Evolutionary conservation across 2,797 vertebrate species (phyloP).

Genomic region (Tarsius wallacei): DNA sequence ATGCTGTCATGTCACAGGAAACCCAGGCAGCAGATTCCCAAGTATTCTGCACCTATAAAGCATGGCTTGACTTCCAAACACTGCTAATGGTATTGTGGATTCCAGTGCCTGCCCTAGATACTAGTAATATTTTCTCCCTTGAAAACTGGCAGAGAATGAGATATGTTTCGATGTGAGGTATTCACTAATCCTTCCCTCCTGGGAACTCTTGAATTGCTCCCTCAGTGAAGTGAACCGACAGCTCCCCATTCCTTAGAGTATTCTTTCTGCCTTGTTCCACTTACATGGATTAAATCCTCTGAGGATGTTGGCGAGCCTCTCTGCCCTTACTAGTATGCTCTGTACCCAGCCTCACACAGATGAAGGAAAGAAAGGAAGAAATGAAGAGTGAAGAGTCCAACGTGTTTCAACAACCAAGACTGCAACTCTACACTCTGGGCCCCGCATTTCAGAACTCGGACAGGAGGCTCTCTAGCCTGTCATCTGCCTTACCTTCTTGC

Average conservation of each 20-base stretch:
- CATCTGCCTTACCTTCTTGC: slow-evolving; percentile 94
- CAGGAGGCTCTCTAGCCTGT: neutral
- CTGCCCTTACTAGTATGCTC: neutral
- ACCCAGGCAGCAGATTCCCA: neutral
- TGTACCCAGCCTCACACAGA: neutral
- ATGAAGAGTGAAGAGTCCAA: neutral
- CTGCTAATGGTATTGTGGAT: neutral
- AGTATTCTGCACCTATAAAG: neutral
- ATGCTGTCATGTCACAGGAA: neutral
- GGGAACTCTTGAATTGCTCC: neutral
- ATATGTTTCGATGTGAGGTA: neutral
- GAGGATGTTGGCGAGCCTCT: slow-evolving; percentile 12
- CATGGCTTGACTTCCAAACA: neutral
- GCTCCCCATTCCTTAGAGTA: neutral
- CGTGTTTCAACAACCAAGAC: neutral
- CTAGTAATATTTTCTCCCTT: neutral
- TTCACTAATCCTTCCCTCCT: neutral
- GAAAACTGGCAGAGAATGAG: neutral
- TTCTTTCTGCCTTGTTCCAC: neutral
- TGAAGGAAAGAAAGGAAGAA: too few species aligned
- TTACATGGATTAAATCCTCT: neutral
- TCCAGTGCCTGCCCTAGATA: neutral
- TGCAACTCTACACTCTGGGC: neutral
- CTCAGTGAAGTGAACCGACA: neutral
- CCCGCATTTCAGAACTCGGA: neutral